Conservation (phyloP, 2,888 invertebrate species). For the Cantharis nigra region DNA sequence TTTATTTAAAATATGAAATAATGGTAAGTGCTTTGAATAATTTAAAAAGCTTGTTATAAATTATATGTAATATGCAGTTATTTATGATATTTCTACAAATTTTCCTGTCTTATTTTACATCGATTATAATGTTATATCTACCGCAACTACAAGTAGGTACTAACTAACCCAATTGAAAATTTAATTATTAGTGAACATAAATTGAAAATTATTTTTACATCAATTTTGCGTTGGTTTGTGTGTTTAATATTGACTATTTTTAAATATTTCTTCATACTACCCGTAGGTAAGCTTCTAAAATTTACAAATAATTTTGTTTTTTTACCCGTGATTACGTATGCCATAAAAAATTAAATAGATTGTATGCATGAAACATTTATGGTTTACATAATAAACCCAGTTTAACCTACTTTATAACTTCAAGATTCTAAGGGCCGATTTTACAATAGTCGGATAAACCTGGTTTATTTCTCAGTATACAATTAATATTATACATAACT, state of each 20-base stretch:
- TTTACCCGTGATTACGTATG: not conserved
- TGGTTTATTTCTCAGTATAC: too few species aligned
- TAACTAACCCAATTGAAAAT: not conserved
- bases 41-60: not conserved
- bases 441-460: too few species aligned
- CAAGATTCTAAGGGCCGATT: not conserved
- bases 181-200: not conserved
- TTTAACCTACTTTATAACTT: not conserved
- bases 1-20: constrained; percentile 49
- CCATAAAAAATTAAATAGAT: not conserved
- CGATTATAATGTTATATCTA: not conserved
- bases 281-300: not conserved
- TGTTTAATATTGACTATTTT: not conserved
- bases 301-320: not conserved
- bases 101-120: not conserved
- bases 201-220: not conserved
- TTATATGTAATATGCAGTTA: not conserved
- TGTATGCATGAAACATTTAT: not conserved
- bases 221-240: not conserved
- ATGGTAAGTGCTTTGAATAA: constrained; percentile 42
- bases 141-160: not conserved
- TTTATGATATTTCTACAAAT: not conserved
- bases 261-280: not conserved
- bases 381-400: not conserved
- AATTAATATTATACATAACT: too few species aligned